phyloP scores from a whole-genome alignment of 2,113 vertebrate species.

The Toxotes chatareus region DNA sequence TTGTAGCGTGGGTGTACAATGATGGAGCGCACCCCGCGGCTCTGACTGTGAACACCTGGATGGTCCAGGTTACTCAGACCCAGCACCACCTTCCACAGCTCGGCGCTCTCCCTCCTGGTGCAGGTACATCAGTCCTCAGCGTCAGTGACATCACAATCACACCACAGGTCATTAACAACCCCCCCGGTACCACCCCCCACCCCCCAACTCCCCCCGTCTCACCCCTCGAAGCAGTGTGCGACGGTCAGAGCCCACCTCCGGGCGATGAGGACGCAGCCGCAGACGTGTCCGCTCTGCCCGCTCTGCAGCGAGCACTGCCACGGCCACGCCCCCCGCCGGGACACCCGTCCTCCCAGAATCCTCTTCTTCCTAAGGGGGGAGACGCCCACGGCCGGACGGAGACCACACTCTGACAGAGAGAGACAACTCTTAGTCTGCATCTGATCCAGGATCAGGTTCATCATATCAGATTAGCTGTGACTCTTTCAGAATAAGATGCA shows the following conservation, averaged over 20 bases:
- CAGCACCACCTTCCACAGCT: constrained; percentile 92
- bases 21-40: constrained; percentile 87
- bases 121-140: neutral
- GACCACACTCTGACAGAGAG: constrained; percentile 37
- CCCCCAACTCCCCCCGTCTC: constrained; percentile 59
- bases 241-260: constrained; percentile 93
- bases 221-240: constrained; percentile 98
- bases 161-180: no score
- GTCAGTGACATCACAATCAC: neutral
- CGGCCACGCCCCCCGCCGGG: constrained; percentile 93
- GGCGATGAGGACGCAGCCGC: constrained; percentile 95
- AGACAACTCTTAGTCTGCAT: neutral
- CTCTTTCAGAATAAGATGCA: no score
- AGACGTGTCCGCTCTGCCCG: constrained; percentile 92
- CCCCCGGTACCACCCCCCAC: neutral
- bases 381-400: neutral
- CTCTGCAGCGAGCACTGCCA: constrained; percentile 99
- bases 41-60: constrained; percentile 89
- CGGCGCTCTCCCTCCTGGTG: constrained; percentile 89
- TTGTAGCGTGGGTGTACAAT: constrained; percentile 95
- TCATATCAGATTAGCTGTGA: no score
- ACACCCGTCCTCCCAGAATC: constrained; percentile 94
- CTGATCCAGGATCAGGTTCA: no score
- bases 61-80: constrained; percentile 96
- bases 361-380: constrained; percentile 89